A percentile compares a stretch with the other conserved stretches of the same genome.
phyloP scores from a whole-genome alignment of 2,113 vertebrate genomes.

The Scolopax mira region DNA sequence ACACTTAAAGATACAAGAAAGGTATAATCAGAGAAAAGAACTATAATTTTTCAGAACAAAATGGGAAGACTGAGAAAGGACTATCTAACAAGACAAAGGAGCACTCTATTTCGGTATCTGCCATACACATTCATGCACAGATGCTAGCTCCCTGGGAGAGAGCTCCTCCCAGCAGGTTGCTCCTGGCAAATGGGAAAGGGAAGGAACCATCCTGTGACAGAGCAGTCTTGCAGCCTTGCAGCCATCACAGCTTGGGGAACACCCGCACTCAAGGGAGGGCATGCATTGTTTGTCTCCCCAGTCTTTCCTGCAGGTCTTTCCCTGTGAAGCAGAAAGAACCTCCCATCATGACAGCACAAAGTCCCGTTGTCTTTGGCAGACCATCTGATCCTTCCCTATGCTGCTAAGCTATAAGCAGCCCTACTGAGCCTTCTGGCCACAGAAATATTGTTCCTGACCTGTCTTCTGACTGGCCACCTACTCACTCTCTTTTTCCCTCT shows the following conservation, averaged over 20 bases:
- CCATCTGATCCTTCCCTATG: not conserved
- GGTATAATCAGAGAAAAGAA: slow-evolving; percentile 52
- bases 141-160: not conserved
- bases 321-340: not conserved
- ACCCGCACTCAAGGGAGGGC: not conserved
- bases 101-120: not conserved
- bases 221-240: rapidly evolving
- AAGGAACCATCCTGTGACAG: not conserved
- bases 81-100: slow-evolving; percentile 34
- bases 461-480: not conserved
- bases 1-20: slow-evolving; percentile 35
- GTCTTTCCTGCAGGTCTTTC: not conserved
- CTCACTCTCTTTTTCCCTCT: not conserved
- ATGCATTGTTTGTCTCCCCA: not conserved
- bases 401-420: not conserved
- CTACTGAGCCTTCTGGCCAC: not conserved
- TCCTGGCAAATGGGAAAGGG: not conserved
- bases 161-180: not conserved
- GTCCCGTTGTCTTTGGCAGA: not conserved
- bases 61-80: not conserved
- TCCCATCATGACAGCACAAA: not conserved
- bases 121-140: rapidly evolving
- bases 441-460: not conserved
- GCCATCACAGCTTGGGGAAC: rapidly evolving
- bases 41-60: slow-evolving; percentile 53